Percentiles rank a stretch among this genome's conserved stretches.
These are phyloP conservation scores for Sycophila texana DNA, from an alignment of 2,888 invertebrate species.

Conservation along the genomic window DNA sequence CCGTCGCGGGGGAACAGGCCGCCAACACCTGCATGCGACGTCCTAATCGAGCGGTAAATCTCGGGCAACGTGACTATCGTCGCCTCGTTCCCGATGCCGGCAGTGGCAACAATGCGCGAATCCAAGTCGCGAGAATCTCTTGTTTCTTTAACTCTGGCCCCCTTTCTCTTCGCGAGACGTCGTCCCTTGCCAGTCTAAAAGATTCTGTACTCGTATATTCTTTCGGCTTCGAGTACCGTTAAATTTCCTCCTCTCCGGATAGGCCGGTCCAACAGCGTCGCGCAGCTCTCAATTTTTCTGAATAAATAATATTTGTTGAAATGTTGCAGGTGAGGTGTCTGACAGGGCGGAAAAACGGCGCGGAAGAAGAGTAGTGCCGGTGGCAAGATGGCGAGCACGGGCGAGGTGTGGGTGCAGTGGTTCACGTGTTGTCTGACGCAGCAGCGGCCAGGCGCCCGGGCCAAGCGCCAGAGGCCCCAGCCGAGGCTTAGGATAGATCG, in stretches of 20 bases:
- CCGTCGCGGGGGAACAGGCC: not conserved
- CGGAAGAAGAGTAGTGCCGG: constrained; percentile 27
- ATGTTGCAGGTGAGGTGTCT: not conserved
- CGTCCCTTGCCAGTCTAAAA: too few relatives aligned
- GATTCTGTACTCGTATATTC: too few relatives aligned
- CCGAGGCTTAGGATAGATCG: constrained; percentile 87
- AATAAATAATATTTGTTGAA: too few relatives aligned
- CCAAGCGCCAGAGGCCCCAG: constrained; percentile 75
- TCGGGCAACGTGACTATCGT: constrained; percentile 33
- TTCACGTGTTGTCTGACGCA: constrained; percentile 93
- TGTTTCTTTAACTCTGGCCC: not conserved
- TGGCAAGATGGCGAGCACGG: constrained; percentile 82
- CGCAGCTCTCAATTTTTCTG: too few relatives aligned
- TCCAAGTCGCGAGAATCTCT: constrained; percentile 4
- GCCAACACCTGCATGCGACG: constrained; percentile 37
- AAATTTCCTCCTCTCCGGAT: too few relatives aligned
- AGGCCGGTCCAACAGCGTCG: too few relatives aligned
- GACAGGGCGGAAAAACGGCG: constrained; percentile 27
- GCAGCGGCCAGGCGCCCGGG: constrained; percentile 62
- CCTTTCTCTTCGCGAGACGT: not conserved
- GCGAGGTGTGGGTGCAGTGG: constrained; percentile 94
- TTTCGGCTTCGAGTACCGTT: too few relatives aligned
- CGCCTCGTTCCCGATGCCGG: constrained; percentile 1
- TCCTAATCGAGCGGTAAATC: constrained; percentile 53
- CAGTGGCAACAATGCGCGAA: not conserved